Percentiles rank a stretch among this genome's conserved stretches.
Conservation (phyloP, 2,797 vertebrate species). For the Loris lydekkerianus region DNA sequence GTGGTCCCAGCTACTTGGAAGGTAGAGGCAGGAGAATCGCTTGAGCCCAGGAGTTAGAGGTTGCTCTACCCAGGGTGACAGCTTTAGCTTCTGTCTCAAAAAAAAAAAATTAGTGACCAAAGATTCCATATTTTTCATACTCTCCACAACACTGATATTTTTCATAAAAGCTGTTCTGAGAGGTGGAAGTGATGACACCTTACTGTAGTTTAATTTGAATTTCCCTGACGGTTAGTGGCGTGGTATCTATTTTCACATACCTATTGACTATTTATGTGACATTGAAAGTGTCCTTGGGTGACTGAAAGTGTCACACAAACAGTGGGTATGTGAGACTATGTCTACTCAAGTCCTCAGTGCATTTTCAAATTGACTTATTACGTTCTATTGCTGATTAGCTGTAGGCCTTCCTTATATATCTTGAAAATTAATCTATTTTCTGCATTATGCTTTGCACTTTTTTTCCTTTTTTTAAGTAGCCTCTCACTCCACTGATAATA, state of each 20-base stretch:
- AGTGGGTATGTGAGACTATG: neutral
- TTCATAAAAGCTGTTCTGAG: neutral
- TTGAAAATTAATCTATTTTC: neutral
- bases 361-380: neutral
- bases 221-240: neutral
- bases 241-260: neutral
- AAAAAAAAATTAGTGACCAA: neutral
- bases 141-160: neutral
- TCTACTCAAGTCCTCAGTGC: neutral
- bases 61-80: too few species aligned
- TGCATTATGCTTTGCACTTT: neutral
- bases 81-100: too few species aligned
- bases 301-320: too few species aligned
- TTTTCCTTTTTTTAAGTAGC: neutral
- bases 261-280: neutral
- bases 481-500: neutral
- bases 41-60: too few species aligned
- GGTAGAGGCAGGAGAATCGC: too few species aligned
- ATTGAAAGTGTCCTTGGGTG: too few species aligned
- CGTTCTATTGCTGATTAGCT: neutral
- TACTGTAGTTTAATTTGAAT: neutral
- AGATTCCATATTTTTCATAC: neutral
- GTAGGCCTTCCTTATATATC: neutral
- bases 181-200: neutral
- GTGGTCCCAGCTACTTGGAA: too few species aligned